Base-by-base conservation (phyloP, 2,888 invertebrate genomes). In the Pyrrhia umbra region DNA sequence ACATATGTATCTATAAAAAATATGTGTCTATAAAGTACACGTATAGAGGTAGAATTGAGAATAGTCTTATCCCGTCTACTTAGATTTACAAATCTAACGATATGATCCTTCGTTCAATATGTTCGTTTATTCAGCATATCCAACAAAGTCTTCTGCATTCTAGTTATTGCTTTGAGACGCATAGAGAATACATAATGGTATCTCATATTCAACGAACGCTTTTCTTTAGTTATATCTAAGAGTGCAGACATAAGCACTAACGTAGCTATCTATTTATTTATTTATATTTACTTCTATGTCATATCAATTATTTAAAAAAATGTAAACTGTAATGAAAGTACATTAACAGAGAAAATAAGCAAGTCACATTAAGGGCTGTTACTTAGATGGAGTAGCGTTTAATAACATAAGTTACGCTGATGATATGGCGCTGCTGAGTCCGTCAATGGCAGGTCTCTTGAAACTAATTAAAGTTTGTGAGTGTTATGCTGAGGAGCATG, bases 151-250 rank as follows among this genome's bases (percentile, higher is more conserved):
- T 16, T 52, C 34, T 18, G 18, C 18, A 34, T 52, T 21, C 25
- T 27, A 47, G 34, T 70, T 52, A 62, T 70, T 52, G 63, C 71
- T 62, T 52, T 37, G 27, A 52, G 27, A 52, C 18, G 46, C 51
- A 46, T 34, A 52, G 8, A 62, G 67, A 67, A 45, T 70, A 46
- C 62, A 47, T 67, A 61, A 67, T 52, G 50, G 13, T 15, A 45
- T 27, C 15, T 18, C 21, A 40, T 51, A 62, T 62, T 62, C 27
- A 52, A 25, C 40, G 51, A 47, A 30, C 37, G 42, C 23, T 46
- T 57, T 25, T 27, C 40, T 51, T 39, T 30, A 20, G 6, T 9
- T 20, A 34, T 23, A 34, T 51, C 20, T 43, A 20, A 30, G 9
- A 39, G 10, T 6, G 16, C 23, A 3, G 27, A 18, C n/a, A 13